Percentiles rank a stretch among this genome's conserved stretches.
Conservation (phyloP, 2,113 vertebrate species). For the Siphamia tubifer region DNA sequence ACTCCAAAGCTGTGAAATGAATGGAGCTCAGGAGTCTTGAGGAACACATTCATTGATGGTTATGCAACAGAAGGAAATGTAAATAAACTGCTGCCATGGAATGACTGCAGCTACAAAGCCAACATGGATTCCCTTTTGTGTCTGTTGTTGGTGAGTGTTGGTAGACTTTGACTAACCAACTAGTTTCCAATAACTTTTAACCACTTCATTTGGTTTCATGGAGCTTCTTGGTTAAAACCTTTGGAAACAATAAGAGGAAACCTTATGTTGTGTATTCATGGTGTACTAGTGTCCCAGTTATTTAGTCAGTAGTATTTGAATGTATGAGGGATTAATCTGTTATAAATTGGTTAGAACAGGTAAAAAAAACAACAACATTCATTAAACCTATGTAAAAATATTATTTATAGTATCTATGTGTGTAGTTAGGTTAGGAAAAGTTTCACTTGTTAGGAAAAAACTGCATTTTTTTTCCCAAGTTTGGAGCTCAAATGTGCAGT, state of each 20-base stretch:
- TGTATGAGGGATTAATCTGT: too few relatives aligned
- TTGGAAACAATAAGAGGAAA: neutral
- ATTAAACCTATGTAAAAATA: too few relatives aligned
- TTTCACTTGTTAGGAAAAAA: too few relatives aligned
- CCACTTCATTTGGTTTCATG: neutral
- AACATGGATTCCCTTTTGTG: conserved; percentile 25
- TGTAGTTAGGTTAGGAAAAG: too few relatives aligned
- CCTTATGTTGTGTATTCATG: neutral
- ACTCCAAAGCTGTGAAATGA: conserved; percentile 38
- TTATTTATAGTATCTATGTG: too few relatives aligned
- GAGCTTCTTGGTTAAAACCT: neutral
- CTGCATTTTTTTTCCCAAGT: too few relatives aligned
- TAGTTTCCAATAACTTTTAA: neutral
- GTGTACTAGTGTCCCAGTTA: too few relatives aligned
- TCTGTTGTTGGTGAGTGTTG: neutral
- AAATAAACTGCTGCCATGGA: conserved; percentile 19
- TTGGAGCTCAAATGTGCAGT: too few relatives aligned
- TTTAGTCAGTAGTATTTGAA: too few relatives aligned
- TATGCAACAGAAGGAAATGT: conserved; percentile 1
- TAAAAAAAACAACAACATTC: too few relatives aligned
- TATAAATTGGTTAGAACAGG: too few relatives aligned
- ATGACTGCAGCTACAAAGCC: conserved; percentile 40
- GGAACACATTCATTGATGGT: too few relatives aligned
- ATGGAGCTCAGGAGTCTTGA: neutral
- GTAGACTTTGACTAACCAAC: neutral